These are phyloP conservation scores for Yponomeuta evonymella DNA, from an alignment of 2,888 invertebrate genomes.

Conservation along the genomic window DNA sequence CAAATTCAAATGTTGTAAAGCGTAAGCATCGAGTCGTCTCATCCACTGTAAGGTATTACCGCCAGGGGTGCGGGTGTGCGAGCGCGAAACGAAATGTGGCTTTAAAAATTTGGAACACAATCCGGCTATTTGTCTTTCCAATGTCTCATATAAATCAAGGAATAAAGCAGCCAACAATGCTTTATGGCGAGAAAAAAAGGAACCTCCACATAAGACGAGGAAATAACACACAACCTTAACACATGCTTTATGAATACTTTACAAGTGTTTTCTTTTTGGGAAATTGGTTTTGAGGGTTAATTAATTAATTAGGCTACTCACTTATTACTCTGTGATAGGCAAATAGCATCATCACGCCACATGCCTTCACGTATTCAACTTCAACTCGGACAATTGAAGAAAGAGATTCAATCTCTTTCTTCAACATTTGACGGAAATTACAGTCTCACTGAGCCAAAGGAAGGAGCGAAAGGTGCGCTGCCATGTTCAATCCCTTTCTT, in stretches of 20 bases:
- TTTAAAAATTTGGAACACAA: conserved; percentile 88
- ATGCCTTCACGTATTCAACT: too few relatives aligned
- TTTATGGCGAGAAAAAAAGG: conserved; percentile 75
- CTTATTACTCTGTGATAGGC: background rate
- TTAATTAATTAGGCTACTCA: background rate
- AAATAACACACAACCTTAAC: conserved; percentile 70
- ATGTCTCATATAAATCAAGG: conserved; percentile 84
- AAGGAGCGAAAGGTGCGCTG: too few relatives aligned
- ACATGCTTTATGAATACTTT: conserved; percentile 66
- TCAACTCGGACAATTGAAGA: too few relatives aligned
- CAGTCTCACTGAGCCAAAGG: too few relatives aligned
- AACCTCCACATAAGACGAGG: conserved; percentile 69
- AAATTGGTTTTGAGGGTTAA: background rate
- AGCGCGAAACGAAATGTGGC: conserved; percentile 83
- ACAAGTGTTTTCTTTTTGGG: background rate
- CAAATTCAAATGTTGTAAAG: conserved; percentile 1
- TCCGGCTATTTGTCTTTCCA: conserved; percentile 86
- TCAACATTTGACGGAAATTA: too few relatives aligned
- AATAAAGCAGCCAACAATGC: conserved; percentile 79
- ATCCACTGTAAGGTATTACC: conserved; percentile 49
- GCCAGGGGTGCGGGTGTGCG: conserved; percentile 62
- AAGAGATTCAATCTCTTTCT: too few relatives aligned
- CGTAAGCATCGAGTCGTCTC: conserved; percentile 48
- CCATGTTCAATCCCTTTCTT: too few relatives aligned
- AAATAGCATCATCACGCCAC: too few relatives aligned